Conservation (phyloP, 2,797 vertebrate genomes). For the Alca torda region DNA sequence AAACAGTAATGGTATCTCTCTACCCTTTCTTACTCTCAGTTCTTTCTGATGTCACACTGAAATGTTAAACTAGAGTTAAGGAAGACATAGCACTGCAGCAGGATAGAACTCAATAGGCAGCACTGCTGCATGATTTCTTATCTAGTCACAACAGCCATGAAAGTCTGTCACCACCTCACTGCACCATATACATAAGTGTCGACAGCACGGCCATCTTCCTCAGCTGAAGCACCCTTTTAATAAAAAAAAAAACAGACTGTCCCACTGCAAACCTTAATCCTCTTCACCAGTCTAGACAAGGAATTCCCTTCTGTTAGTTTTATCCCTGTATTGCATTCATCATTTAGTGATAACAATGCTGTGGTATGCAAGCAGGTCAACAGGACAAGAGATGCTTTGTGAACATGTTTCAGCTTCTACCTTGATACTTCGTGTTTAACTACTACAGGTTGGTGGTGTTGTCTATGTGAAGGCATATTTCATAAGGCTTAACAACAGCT, state of each 20-base stretch:
- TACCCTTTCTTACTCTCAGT: neutral
- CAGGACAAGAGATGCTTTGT: neutral
- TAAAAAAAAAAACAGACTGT: neutral
- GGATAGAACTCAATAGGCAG: neutral
- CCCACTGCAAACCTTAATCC: neutral
- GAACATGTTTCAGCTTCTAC: neutral
- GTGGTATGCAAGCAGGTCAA: neutral
- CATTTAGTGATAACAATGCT: neutral
- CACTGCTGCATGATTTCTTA: neutral
- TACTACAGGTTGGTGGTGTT: neutral
- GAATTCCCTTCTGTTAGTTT: neutral
- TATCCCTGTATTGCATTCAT: neutral
- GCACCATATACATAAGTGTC: neutral
- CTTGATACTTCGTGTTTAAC: neutral
- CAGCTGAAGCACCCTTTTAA: neutral
- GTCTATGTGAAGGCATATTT: neutral
- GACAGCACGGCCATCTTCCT: neutral
- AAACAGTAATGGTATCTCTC: neutral
- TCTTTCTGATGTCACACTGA: neutral
- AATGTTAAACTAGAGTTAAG: neutral
- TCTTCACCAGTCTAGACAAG: neutral
- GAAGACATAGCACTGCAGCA: neutral
- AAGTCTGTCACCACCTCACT: neutral
- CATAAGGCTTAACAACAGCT: neutral
- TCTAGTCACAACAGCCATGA: neutral